phyloP scores from a whole-genome alignment of 2,797 vertebrate genomes.

The Protosalanx chinensis region DNA sequence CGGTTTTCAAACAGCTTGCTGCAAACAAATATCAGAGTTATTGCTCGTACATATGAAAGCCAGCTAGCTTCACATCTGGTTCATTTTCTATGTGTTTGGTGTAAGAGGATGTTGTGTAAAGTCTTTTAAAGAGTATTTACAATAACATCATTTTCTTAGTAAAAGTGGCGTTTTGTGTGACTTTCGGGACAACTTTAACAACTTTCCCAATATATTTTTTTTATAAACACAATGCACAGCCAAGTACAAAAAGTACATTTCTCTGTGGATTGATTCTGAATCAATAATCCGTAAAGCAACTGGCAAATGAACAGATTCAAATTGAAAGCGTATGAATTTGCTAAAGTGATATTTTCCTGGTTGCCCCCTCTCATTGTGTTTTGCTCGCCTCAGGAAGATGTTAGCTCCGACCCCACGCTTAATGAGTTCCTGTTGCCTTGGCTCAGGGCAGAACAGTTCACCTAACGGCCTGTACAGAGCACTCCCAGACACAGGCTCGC shows the following conservation, averaged over 20 bases:
- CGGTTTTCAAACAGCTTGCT: constrained; percentile 25
- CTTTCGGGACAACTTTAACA: background rate
- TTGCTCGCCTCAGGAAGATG: constrained; percentile 18
- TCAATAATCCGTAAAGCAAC: too few species aligned
- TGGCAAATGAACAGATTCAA: too few species aligned
- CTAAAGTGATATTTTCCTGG: too few species aligned
- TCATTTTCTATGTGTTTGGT: constrained; percentile 16
- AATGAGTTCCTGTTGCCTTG: constrained; percentile 61
- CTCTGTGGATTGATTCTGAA: too few species aligned
- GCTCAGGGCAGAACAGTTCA: constrained; percentile 37
- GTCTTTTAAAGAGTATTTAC: constrained; percentile 8
- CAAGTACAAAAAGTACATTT: too few species aligned
- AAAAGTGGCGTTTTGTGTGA: background rate
- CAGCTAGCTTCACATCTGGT: constrained; percentile 30
- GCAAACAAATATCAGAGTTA: constrained; percentile 40
- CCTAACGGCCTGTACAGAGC: constrained; percentile 43
- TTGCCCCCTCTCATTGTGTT: background rate
- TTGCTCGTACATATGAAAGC: constrained; percentile 19
- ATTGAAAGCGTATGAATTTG: too few species aligned
- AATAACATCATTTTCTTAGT: constrained; percentile 6
- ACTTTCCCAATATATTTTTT: background rate
- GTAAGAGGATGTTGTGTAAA: constrained; percentile 7
- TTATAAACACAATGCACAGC: background rate
- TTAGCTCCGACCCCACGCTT: constrained; percentile 34
- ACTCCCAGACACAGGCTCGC: constrained; percentile 25